Evolutionary conservation across 2,888 invertebrate species (phyloP), one percentile per base, ranked within the genome.

Genomic region (Pristionchus mayeri): DNA sequence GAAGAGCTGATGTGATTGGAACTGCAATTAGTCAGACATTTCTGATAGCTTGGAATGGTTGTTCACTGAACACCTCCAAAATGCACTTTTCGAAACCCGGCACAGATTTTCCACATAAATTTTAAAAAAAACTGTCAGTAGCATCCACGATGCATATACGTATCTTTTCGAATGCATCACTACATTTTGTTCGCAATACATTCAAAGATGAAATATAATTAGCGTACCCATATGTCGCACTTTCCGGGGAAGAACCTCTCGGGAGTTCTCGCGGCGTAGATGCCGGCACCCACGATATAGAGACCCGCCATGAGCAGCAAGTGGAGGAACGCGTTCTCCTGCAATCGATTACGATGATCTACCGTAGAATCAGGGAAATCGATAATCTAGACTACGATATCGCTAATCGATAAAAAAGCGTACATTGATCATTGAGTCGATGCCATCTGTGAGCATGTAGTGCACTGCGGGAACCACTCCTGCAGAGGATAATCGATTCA

Each of bases 1-100:
- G 95, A 99, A 99, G 92, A 99, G 96, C 94, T 99, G 99, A 94
- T 99, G 99, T 85, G 98, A 98, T 94, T 99, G 98, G 94, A 98
- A 97, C 97, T 96, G 93, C 87, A 94, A 75, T 1, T 7, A 3
- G 63, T 18, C n/a, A n/a, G n/a, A n/a, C n/a, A n/a, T n/a, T n/a
- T n/a, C n/a, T n/a, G n/a, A n/a, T n/a, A n/a, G n/a, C n/a, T n/a
- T n/a, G n/a, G n/a, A n/a, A n/a, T n/a, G n/a, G n/a, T n/a, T n/a
- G n/a, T n/a, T n/a, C n/a, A n/a, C n/a, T n/a, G n/a, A n/a, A n/a
- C n/a, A n/a, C n/a, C n/a, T n/a, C n/a, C n/a, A n/a, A n/a, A n/a
- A n/a, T n/a, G n/a, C n/a, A n/a, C n/a, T n/a, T n/a, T n/a, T n/a
- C n/a, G n/a, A n/a, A n/a, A n/a, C n/a, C n/a, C n/a, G n/a, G n/a